Conservation (phyloP, 2,113 vertebrate species). For the Pycnonotus jocosus region DNA sequence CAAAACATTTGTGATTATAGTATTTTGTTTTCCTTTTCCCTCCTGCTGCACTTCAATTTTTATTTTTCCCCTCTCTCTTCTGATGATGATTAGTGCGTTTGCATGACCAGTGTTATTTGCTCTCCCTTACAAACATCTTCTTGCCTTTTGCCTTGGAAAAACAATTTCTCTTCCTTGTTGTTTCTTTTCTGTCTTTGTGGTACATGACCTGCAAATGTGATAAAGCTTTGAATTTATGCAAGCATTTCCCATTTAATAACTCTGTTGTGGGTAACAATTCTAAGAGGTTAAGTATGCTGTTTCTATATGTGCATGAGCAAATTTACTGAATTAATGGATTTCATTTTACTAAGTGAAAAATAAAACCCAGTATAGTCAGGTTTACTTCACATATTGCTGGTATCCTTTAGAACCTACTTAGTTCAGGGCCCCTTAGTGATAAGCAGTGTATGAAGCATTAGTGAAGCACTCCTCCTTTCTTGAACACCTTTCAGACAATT, state of each 20-base stretch:
- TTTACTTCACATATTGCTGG: not conserved
- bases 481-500: not conserved
- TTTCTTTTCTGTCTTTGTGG: not conserved
- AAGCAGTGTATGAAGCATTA: not conserved
- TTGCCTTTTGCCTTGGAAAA: not conserved
- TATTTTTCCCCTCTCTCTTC: not conserved
- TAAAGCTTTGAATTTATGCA: not conserved
- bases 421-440: not conserved
- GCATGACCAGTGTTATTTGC: not conserved
- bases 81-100: not conserved
- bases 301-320: not conserved
- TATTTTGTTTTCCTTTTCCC: not conserved
- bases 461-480: not conserved
- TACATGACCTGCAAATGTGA: not conserved
- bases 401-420: not conserved
- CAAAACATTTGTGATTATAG: conserved; percentile 21
- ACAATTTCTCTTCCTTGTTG: not conserved
- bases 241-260: not conserved
- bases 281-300: not conserved
- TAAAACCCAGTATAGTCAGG: not conserved
- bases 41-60: not conserved
- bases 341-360: not conserved
- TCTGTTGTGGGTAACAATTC: not conserved
- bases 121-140: not conserved
- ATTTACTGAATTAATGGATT: not conserved